These are phyloP conservation scores for Isotomurus palustris DNA, from an alignment of 2,888 invertebrate genomes.

Conservation along the genomic window DNA sequence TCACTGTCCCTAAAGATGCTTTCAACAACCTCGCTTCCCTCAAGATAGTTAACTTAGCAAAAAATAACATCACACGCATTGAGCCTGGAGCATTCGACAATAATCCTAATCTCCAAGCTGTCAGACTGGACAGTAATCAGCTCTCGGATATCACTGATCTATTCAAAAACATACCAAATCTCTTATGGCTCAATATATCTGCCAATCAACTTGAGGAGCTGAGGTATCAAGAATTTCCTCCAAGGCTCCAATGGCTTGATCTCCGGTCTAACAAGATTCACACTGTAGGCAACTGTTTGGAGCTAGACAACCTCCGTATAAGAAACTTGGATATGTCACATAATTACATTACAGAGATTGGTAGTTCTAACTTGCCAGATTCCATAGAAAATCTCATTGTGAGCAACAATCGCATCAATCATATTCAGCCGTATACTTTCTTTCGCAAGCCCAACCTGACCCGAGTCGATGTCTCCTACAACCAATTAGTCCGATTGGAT, in stretches of 20 bases:
- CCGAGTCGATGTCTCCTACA: slow-evolving; percentile 73
- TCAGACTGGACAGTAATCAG: slow-evolving; percentile 73
- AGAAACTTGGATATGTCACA: slow-evolving; percentile 77
- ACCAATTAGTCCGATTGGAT: slow-evolving; percentile 61
- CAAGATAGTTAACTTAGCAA: slow-evolving; percentile 75
- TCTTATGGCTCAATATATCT: slow-evolving; percentile 80
- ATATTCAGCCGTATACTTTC: slow-evolving; percentile 80
- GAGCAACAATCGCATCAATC: slow-evolving; percentile 73
- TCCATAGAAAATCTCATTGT: slow-evolving; percentile 72
- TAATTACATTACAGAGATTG: slow-evolving; percentile 74
- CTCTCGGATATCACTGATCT: slow-evolving; percentile 72
- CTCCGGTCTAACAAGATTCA: slow-evolving; percentile 77
- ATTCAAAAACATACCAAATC: slow-evolving; percentile 72
- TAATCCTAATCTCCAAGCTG: slow-evolving; percentile 71
- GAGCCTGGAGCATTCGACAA: slow-evolving; percentile 73
- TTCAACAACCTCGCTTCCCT: slow-evolving; percentile 72
- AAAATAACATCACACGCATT: slow-evolving; percentile 74
- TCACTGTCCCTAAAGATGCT: slow-evolving; percentile 71
- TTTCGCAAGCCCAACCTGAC: slow-evolving; percentile 81
- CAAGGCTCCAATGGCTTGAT: slow-evolving; percentile 77
- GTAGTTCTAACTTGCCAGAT: slow-evolving; percentile 75
- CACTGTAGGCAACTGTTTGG: slow-evolving; percentile 78
- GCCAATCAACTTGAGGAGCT: slow-evolving; percentile 78
- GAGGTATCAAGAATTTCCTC: slow-evolving; percentile 79
- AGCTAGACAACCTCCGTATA: slow-evolving; percentile 70